Base-by-base conservation (phyloP, 1,140 invertebrate species). In the Drosophila eugracilis region DNA sequence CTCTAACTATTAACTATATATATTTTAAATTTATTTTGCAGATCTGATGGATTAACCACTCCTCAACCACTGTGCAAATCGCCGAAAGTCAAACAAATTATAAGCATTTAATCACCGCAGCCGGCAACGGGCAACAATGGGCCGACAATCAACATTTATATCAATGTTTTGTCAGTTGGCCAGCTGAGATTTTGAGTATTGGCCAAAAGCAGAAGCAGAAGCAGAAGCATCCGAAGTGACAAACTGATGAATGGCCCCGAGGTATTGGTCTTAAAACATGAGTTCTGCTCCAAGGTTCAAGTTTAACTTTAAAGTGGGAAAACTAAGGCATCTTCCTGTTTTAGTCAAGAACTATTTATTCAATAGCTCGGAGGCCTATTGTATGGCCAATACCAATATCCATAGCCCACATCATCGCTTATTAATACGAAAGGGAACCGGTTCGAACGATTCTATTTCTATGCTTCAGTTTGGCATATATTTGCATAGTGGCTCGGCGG, bases 11-110 rank as follows among this genome's bases (percentile, higher is more conserved):
- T n/a, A n/a, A n/a, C n/a, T n/a, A n/a, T n/a, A n/a, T n/a, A n/a
- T 30, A 12, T 3, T 30, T 30, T 30, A 30, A 7, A 30, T 10
- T 30, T 30, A n/a, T n/a, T n/a, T n/a, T n/a, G n/a, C n/a, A n/a
- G n/a, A n/a, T 30, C 28, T 30, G 6, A 0, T 17, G 3, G 34
- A 21, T 10, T 21, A 2, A 12, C 1, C n/a, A 26, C 6, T 6
- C 6, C 4, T 1, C 26, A 28, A 3, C 44, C 70, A 73, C 70
- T 48, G 70, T 74, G 34, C 55, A 17, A 17, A 41, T 34, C 15
- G 36, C 71, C 52, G 63, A 79, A 85, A 76, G 76, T 59, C 66
- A 84, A 84, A 76, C 81, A 85, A 85, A 84, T 84, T 85, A 85
- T 62, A 63, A 39, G 55, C 65, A 78, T 84, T 79, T 85, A 78